These are phyloP conservation scores for Lamprologus sp. DNA, from an alignment of 2,113 vertebrate species.

Conservation along the genomic window DNA sequence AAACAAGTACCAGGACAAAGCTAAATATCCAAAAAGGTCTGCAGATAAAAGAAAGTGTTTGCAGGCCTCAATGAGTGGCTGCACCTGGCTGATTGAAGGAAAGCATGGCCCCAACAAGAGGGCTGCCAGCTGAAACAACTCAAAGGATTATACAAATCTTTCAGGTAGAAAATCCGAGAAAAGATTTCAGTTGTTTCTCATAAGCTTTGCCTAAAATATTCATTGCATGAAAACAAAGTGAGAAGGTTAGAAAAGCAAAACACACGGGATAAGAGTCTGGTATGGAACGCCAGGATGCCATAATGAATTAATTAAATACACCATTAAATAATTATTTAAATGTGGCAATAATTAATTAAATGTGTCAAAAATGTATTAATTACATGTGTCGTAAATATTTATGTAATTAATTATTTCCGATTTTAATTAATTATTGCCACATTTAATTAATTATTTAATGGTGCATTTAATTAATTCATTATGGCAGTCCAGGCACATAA, in stretches of 20 bases:
- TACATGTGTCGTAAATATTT: no score
- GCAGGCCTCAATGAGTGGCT: background rate
- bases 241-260: background rate
- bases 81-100: background rate
- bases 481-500: background rate
- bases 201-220: background rate
- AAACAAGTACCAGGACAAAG: background rate
- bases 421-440: no score
- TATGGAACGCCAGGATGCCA: no score
- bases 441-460: no score
- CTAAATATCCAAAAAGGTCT: background rate
- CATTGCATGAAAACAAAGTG: background rate
- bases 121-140: background rate
- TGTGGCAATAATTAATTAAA: no score
- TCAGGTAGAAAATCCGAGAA: background rate
- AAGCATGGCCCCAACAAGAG: background rate
- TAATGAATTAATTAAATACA: no score
- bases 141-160: background rate
- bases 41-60: background rate
- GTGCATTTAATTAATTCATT: no score
- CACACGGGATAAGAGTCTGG: fast-evolving
- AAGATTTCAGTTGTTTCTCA: background rate
- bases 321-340: no score
- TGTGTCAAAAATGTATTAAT: fast-evolving
- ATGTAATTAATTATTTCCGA: fast-evolving